Base-by-base conservation (phyloP, 2,797 vertebrate species). In the Pygocentrus nattereri region DNA sequence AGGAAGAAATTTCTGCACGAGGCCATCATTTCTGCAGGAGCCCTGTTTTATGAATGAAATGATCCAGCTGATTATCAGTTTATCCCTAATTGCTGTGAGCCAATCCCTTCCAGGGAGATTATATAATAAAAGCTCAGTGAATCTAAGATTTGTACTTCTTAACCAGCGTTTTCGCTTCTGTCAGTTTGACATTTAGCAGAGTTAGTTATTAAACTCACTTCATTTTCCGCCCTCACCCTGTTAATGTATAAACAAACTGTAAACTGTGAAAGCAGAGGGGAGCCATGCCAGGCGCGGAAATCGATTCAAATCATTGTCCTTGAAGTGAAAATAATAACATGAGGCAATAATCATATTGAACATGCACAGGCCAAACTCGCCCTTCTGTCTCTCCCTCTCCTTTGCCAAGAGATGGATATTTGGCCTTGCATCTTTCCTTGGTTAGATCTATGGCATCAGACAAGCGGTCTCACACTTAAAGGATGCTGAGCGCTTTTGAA, bases 291-390 rank as follows among this genome's bases (percentile, higher is more conserved):
- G 50, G 30, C 77, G 27, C 47, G 10, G 31, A 81, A 73, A 84
- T 84, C 65, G 56, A 86, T 84, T 80, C 64, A 62, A 54, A 80
- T 80, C 27, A 34, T 44, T 65, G 77, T 80, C 70, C 82, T 80
- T 82, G 69, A 82, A 74, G 70, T 67, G 30, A 78, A 86, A 79
- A 74, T 72, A 84, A 86, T 80, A 86, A 84, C 76, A 78, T 25
- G n/a, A 82, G 72, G 78, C 77, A 82, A 80, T 84, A 78, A 82
- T 86, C 47, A 71, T 75, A 80, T 65, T 72, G 47, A 80, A 67
- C 74, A 65, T 73, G 70, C 82, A 74, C 23, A 72, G 38, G n/a
- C 74, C 44, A 12, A 79, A 69, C 68, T 59, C 15, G 4, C 19
- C 52, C 47, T 67, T 67, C 69, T 19, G 15, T 69, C 54, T 50